These are phyloP conservation scores for Menidia beryllina DNA, from an alignment of 2,113 vertebrate genomes.

Conservation along the genomic window DNA sequence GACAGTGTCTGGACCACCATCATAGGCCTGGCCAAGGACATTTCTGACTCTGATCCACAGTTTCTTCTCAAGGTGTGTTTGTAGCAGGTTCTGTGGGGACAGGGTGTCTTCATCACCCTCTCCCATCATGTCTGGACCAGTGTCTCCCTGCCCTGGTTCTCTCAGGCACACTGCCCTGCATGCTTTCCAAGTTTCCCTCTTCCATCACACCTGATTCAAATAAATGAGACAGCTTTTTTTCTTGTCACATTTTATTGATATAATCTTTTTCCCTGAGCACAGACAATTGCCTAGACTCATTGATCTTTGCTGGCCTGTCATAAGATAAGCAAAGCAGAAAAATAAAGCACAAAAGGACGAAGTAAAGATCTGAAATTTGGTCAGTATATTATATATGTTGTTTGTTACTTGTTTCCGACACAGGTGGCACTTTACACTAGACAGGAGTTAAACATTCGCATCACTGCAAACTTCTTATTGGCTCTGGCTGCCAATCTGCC, in stretches of 20 bases:
- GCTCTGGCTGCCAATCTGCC: conserved; percentile 84
- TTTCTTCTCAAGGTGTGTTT: conserved; percentile 89
- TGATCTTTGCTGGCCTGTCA: background rate
- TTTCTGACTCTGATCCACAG: conserved; percentile 84
- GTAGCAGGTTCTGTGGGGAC: background rate
- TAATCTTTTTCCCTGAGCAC: background rate
- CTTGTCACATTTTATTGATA: background rate
- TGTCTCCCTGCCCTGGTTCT: too few relatives aligned
- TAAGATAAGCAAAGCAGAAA: background rate
- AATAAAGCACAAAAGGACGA: background rate
- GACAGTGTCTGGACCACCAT: conserved; percentile 68
- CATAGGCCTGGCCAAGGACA: conserved; percentile 67
- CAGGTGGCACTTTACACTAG: conserved; percentile 89
- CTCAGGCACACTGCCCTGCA: too few relatives aligned
- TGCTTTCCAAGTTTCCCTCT: too few relatives aligned
- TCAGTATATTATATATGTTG: background rate
- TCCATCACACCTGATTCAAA: too few relatives aligned
- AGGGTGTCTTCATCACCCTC: background rate
- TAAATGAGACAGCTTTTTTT: too few relatives aligned
- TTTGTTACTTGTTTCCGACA: conserved; percentile 6
- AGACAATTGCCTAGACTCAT: background rate
- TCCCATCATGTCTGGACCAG: background rate
- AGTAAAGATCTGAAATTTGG: background rate
- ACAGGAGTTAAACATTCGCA: conserved; percentile 89
- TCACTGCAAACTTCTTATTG: conserved; percentile 87